Evolutionary conservation across 2,113 vertebrate genomes (phyloP).

Genomic region (Pygoscelis antarcticus): DNA sequence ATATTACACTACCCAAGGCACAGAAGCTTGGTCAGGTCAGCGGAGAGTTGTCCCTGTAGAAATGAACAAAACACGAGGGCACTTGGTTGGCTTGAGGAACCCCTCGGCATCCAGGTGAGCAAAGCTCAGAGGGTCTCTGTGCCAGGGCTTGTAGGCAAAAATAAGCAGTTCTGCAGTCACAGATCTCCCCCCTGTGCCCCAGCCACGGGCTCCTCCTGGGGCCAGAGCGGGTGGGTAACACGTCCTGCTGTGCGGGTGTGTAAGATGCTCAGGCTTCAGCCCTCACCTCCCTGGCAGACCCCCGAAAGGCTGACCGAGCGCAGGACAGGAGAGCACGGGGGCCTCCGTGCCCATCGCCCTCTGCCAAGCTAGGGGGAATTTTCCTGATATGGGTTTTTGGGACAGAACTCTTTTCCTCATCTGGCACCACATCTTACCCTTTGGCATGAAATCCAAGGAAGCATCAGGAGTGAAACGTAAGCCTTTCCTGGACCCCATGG

Average conservation of each 20-base stretch:
- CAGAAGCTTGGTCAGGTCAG: background rate
- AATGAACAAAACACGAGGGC: rapidly evolving
- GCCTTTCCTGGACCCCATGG: background rate
- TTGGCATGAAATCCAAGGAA: background rate
- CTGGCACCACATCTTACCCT: background rate
- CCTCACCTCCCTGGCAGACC: background rate
- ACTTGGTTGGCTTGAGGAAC: background rate
- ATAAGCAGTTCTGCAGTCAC: background rate
- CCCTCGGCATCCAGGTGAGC: background rate
- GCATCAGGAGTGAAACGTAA: background rate
- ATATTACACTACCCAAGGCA: background rate
- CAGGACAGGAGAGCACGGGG: background rate
- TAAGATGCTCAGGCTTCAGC: background rate
- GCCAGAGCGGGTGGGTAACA: background rate
- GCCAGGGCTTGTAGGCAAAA: background rate
- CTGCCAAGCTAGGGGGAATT: background rate
- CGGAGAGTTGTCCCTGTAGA: background rate
- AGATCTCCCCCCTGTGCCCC: background rate
- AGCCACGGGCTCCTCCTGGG: background rate
- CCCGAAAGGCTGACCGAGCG: rapidly evolving
- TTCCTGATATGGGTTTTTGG: rapidly evolving
- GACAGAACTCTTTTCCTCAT: background rate
- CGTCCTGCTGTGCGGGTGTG: rapidly evolving
- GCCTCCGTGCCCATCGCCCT: background rate
- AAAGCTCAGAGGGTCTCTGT: background rate